Conservation (phyloP, 2,113 vertebrate genomes). For the Muntiacus reevesi region DNA sequence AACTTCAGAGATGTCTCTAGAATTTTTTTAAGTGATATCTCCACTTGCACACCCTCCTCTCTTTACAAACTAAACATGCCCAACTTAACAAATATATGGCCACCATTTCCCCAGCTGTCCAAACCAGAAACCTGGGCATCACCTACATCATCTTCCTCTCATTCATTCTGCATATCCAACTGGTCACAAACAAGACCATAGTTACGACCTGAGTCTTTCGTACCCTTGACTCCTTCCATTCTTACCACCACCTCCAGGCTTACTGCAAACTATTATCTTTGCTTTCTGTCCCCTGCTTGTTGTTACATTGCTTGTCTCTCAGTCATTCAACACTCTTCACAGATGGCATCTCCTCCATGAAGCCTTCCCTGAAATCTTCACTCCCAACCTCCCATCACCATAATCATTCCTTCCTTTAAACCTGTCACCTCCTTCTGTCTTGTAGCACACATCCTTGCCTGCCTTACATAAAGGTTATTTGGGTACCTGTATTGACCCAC, state of each 20-base stretch:
- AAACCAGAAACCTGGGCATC: background rate
- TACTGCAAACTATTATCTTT: background rate
- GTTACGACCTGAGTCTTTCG: background rate
- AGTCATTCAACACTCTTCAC: background rate
- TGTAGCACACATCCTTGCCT: too few species aligned
- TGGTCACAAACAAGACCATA: background rate
- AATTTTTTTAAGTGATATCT: background rate
- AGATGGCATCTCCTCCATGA: background rate
- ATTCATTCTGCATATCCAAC: background rate
- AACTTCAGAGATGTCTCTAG: background rate
- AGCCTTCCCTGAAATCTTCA: background rate
- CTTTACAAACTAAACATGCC: background rate
- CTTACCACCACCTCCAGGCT: too few species aligned
- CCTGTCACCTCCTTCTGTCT: background rate
- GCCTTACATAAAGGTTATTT: background rate
- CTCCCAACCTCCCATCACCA: background rate
- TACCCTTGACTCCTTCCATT: background rate
- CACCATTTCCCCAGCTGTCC: background rate
- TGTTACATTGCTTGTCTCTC: background rate
- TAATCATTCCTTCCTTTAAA: background rate
- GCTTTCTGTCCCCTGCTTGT: background rate
- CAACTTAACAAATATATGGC: background rate
- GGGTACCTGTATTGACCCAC: background rate
- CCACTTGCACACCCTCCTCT: accelerated
- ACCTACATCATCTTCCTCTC: too few species aligned